Conservation (phyloP, 2,797 vertebrate species). For the Lateolabrax maculatus region DNA sequence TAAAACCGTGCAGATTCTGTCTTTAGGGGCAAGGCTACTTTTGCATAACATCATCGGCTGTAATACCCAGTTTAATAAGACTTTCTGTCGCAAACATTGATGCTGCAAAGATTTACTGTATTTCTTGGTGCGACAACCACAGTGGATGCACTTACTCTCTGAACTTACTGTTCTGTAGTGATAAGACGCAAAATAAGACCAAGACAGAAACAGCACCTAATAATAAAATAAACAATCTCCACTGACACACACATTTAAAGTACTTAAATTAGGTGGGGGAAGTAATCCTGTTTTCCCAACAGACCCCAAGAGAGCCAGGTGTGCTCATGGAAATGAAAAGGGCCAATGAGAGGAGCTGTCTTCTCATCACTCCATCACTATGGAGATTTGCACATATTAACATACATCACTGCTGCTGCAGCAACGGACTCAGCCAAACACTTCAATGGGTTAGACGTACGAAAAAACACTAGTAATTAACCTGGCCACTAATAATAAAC, state of each 20-base stretch:
- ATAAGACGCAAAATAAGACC: neutral
- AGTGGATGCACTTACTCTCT: neutral
- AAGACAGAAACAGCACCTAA: conserved; percentile 5
- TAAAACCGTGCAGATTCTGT: conserved; percentile 1
- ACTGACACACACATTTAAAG: conserved; percentile 21
- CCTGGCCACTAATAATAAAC: neutral
- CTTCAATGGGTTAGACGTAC: conserved; percentile 13
- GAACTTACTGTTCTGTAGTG: neutral
- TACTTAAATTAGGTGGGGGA: conserved; percentile 29
- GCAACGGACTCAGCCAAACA: conserved; percentile 8
- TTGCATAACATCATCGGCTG: neutral
- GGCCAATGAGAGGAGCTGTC: conserved; percentile 54
- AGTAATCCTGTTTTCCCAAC: conserved; percentile 38
- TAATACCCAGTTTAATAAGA: neutral
- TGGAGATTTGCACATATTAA: conserved; percentile 76
- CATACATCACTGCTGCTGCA: conserved; percentile 56
- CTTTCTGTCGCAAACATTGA: neutral
- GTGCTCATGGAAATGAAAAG: conserved; percentile 60
- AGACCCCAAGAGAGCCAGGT: conserved; percentile 71
- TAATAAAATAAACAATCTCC: conserved; percentile 23
- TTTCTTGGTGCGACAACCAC: neutral
- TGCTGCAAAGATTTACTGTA: neutral
- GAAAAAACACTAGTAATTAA: too few relatives aligned
- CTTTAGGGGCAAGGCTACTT: neutral
- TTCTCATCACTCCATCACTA: conserved; percentile 71